These are phyloP conservation scores for Cassiopea xamachana DNA, from an alignment of 30 jellyfish, hydroid and myxozoan genomes.

Conservation along the genomic window DNA sequence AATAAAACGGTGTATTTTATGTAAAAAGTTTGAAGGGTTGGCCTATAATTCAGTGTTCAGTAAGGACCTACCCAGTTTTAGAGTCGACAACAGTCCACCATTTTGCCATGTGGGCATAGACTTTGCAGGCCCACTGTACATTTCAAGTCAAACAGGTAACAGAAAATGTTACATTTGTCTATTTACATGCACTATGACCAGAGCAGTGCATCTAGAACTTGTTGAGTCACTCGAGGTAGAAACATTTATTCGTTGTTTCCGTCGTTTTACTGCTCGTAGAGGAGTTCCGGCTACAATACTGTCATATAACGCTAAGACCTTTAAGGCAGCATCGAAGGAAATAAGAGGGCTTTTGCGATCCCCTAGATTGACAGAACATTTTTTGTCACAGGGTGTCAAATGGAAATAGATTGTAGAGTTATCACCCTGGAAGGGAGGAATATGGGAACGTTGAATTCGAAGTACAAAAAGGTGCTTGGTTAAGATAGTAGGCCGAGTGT, in stretches of 20 bases:
- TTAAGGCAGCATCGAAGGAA: conserved; percentile 51
- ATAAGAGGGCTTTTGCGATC: conserved; percentile 30
- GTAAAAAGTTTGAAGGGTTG: conserved; percentile 35
- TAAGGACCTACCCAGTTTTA: conserved; percentile 12
- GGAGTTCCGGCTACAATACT: conserved; percentile 19
- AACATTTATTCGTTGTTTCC: conserved; percentile 22
- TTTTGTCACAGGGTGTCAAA: conserved; percentile 48
- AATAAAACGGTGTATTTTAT: conserved; percentile 10
- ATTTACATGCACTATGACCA: conserved; percentile 60
- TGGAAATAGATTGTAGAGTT: conserved; percentile 27
- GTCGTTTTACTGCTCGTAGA: conserved; percentile 36
- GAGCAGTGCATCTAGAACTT: conserved; percentile 72
- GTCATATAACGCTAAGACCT: conserved; percentile 28
- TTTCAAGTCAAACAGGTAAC: background rate
- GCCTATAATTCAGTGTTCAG: conserved; percentile 17
- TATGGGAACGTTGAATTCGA: conserved; percentile 38
- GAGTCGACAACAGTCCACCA: conserved; percentile 54
- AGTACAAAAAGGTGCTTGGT: conserved; percentile 48
- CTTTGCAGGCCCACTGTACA: conserved; percentile 38
- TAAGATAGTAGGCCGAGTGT: conserved; percentile 56
- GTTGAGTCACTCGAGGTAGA: conserved; percentile 36
- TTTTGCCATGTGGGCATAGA: conserved; percentile 27
- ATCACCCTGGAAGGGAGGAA: conserved; percentile 61
- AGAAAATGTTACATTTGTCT: conserved; percentile 42
- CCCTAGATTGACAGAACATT: conserved; percentile 30